phyloP scores from a whole-genome alignment of 2,888 invertebrate species.

The Gasteruption jaculator region DNA sequence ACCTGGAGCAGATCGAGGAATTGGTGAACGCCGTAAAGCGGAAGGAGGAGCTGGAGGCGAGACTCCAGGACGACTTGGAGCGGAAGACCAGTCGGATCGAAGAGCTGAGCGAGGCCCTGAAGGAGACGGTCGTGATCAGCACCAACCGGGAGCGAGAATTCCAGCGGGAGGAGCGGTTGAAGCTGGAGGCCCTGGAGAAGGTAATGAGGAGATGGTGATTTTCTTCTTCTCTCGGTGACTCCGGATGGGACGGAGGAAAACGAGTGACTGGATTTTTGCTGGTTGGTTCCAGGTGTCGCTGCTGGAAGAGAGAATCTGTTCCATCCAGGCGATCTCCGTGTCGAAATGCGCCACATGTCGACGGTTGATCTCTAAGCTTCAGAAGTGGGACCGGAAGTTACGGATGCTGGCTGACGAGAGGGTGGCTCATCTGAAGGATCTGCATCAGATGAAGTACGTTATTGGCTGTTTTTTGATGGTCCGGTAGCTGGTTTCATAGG shows the following conservation, averaged over 20 bases:
- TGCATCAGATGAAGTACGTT: slow-evolving; percentile 76
- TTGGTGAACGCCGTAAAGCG: slow-evolving; percentile 36
- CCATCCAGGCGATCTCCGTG: slow-evolving; percentile 67
- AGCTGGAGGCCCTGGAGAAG: slow-evolving; percentile 64
- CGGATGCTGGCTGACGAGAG: slow-evolving; percentile 60
- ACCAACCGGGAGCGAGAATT: slow-evolving; percentile 59
- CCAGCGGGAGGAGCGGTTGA: slow-evolving; percentile 57
- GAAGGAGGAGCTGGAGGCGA: slow-evolving; percentile 55
- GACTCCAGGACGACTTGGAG: slow-evolving; percentile 52
- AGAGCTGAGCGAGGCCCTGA: slow-evolving; percentile 76
- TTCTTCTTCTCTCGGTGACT: neutral
- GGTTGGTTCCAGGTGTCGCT: slow-evolving; percentile 64
- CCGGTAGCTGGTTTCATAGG: too few species aligned
- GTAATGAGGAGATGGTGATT: slow-evolving; percentile 48
- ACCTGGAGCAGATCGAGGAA: slow-evolving; percentile 41
- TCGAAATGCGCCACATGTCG: slow-evolving; percentile 66
- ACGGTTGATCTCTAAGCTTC: slow-evolving; percentile 61
- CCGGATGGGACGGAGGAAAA: slow-evolving; percentile 3
- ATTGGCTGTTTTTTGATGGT: too few species aligned
- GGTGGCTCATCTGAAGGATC: slow-evolving; percentile 67
- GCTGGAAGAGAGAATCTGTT: slow-evolving; percentile 65
- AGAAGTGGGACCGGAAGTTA: slow-evolving; percentile 62
- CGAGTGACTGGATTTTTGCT: slow-evolving; percentile 16
- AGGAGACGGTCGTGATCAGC: slow-evolving; percentile 74
- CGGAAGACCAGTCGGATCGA: slow-evolving; percentile 59